phyloP scores from a whole-genome alignment of 1,140 invertebrate species.

The Sipha flava region DNA sequence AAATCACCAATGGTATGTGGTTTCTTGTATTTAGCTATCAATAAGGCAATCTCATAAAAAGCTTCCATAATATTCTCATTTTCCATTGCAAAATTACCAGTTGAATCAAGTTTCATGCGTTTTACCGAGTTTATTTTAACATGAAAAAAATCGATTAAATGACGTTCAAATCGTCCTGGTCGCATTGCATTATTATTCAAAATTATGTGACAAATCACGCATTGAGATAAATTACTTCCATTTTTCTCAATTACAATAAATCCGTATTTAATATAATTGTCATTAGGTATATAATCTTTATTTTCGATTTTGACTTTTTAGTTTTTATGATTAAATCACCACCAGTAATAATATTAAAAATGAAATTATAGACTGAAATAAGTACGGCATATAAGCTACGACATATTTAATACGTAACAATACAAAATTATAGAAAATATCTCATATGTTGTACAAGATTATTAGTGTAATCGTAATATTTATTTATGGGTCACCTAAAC shows the following conservation, averaged over 20 bases:
- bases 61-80: constrained; percentile 16
- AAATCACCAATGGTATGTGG: constrained; percentile 32
- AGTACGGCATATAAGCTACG: not conserved
- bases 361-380: not conserved
- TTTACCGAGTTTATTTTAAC: constrained; percentile 29
- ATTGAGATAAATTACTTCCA: constrained; percentile 23
- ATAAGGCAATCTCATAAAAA: constrained; percentile 31
- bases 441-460: not conserved
- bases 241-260: constrained; percentile 33
- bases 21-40: constrained; percentile 35
- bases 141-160: constrained; percentile 30
- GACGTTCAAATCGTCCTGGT: constrained; percentile 27
- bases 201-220: constrained; percentile 31
- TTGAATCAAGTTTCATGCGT: not conserved
- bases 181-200: constrained; percentile 33
- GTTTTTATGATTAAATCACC: constrained; percentile 4
- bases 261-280: constrained; percentile 34
- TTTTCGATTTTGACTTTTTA: constrained; percentile 26
- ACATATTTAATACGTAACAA: not conserved
- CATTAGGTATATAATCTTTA: constrained; percentile 32
- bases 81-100: not conserved
- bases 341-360: not conserved
- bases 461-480: not conserved
- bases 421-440: not conserved
- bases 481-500: not conserved